phyloP scores from a whole-genome alignment of 2,888 invertebrate genomes.

The Leptopterna dolabrata region DNA sequence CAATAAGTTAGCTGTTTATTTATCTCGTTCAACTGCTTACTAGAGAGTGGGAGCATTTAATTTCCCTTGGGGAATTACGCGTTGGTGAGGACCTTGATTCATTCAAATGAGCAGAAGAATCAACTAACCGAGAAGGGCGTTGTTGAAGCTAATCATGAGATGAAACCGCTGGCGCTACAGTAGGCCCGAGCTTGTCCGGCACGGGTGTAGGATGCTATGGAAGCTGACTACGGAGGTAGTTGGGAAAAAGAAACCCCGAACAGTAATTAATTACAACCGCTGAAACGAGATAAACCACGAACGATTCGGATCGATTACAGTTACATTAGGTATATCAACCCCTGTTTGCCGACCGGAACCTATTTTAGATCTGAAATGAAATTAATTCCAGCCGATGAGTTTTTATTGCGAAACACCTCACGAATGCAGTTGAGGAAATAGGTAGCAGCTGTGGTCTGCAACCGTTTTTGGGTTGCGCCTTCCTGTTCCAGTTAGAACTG shows the following conservation, averaged over 20 bases:
- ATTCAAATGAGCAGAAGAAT: slow-evolving; percentile 43
- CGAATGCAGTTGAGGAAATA: too few species aligned
- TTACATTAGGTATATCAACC: neutral
- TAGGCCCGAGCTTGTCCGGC: neutral
- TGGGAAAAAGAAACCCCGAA: neutral
- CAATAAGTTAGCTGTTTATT: neutral
- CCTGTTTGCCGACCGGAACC: too few species aligned
- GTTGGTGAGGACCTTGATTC: slow-evolving; percentile 45
- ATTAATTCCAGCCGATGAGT: too few species aligned
- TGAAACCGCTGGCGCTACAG: slow-evolving; percentile 12
- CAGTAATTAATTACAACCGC: neutral
- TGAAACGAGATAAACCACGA: neutral
- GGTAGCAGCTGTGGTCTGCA: too few species aligned
- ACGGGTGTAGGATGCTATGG: neutral
- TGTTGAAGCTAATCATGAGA: slow-evolving; percentile 25
- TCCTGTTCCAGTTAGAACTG: too few species aligned
- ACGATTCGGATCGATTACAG: neutral
- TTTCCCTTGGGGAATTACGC: slow-evolving; percentile 48
- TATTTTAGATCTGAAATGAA: too few species aligned
- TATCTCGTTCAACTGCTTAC: slow-evolving; percentile 25
- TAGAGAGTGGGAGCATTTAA: slow-evolving; percentile 36
- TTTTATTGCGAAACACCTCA: too few species aligned
- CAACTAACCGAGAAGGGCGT: neutral
- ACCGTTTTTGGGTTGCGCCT: too few species aligned
- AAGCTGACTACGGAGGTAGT: neutral